Percentiles rank a stretch among this genome's conserved stretches.
phyloP scores from a whole-genome alignment of 1,140 invertebrate species.

The Bacillus rossius region DNA sequence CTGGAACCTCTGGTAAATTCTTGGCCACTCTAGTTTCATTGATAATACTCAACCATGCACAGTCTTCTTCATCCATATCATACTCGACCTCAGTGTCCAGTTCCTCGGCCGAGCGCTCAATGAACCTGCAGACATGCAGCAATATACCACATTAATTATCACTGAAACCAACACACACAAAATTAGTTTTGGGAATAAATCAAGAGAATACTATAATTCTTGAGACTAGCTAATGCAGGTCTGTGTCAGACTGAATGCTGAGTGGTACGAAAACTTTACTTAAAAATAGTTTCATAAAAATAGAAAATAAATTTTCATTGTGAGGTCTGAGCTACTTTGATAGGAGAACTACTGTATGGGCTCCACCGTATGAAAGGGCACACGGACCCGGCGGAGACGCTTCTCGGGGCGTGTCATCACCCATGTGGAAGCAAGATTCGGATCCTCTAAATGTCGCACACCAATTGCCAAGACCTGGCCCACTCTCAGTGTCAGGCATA shows the following conservation, averaged over 20 bases:
- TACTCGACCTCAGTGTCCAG: conserved; percentile 93
- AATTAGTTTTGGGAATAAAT: background rate
- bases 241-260: background rate
- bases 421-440: too few species aligned
- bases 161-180: background rate
- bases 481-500: too few species aligned
- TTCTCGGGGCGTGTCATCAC: too few species aligned
- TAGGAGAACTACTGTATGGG: too few species aligned
- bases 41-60: conserved; percentile 84
- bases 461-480: too few species aligned
- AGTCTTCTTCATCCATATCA: conserved; percentile 97
- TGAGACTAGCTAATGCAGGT: background rate
- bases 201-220: background rate
- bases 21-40: conserved; percentile 72
- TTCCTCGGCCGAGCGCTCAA: conserved; percentile 92
- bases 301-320: too few species aligned
- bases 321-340: too few species aligned
- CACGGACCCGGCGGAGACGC: too few species aligned
- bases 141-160: background rate
- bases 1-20: conserved; percentile 61
- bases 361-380: too few species aligned
- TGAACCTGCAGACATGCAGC: conserved; percentile 57
- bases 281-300: background rate
- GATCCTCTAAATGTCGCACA: too few species aligned
- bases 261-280: background rate